Percentiles rank a stretch among this genome's conserved stretches.
phyloP scores from a whole-genome alignment of 2,888 invertebrate genomes.

The Leistus spinibarbis region DNA sequence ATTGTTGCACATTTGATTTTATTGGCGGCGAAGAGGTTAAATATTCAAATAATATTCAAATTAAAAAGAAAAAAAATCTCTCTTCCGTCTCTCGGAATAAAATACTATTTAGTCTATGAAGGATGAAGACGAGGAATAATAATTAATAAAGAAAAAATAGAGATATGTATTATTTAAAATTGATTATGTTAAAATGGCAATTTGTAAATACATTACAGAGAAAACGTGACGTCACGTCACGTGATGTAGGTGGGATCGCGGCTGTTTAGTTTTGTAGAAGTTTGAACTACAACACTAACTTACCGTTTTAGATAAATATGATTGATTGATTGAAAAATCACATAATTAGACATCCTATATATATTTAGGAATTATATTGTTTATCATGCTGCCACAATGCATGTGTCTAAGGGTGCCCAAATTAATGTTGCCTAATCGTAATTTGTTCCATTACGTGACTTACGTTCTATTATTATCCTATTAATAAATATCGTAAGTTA shows the following conservation, averaged over 20 bases:
- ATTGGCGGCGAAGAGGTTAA: background rate
- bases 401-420: slow-evolving; percentile 10
- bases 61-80: background rate
- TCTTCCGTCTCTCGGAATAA: background rate
- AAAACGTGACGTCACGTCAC: background rate
- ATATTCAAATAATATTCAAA: background rate
- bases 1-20: slow-evolving; percentile 36
- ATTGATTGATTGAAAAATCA: slow-evolving; percentile 20
- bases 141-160: background rate
- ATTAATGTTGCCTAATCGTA: background rate
- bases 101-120: background rate
- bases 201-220: slow-evolving; percentile 23
- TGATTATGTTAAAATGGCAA: background rate
- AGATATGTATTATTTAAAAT: background rate
- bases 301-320: background rate
- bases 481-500: too few species aligned
- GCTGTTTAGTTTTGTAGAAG: slow-evolving; percentile 38
- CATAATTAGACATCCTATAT: slow-evolving; percentile 20
- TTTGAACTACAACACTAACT: slow-evolving; percentile 25
- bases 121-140: background rate
- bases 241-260: background rate
- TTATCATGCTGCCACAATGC: slow-evolving; percentile 36
- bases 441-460: background rate
- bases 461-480: too few species aligned
- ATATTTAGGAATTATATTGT: slow-evolving; percentile 15